phyloP scores from a whole-genome alignment of 2,113 vertebrate species.

The Microcebus lehilahytsara region DNA sequence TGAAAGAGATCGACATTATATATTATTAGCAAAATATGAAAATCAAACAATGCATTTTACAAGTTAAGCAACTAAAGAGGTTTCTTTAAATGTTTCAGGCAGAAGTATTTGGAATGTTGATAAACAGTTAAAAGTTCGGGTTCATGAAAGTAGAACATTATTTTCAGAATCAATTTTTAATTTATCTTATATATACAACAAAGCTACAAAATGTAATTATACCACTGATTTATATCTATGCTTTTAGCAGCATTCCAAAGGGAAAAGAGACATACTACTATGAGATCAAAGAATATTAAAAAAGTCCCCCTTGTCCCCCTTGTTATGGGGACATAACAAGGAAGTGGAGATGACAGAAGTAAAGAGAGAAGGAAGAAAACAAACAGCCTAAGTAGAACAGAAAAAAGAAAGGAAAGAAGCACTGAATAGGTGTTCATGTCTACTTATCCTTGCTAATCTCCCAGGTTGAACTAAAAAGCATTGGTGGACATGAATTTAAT shows the following conservation, averaged over 20 bases:
- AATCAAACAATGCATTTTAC: constrained; percentile 50
- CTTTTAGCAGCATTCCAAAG: constrained; percentile 37
- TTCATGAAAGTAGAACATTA: neutral
- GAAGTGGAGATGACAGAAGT: neutral
- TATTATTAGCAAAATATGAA: constrained; percentile 56
- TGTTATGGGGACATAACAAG: neutral
- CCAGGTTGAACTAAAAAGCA: neutral
- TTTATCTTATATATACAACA: constrained; percentile 42
- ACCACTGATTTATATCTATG: neutral
- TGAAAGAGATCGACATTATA: constrained; percentile 23
- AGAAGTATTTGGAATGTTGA: constrained; percentile 11
- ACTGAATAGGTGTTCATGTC: neutral
- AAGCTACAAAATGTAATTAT: constrained; percentile 17
- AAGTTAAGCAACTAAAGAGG: neutral
- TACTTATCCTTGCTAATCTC: constrained; percentile 25
- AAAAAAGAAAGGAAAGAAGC: neutral
- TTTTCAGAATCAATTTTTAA: constrained; percentile 21
- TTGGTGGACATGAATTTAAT: neutral
- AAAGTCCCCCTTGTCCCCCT: neutral
- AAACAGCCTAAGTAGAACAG: neutral
- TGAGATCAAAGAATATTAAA: neutral
- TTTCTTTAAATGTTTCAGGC: constrained; percentile 27
- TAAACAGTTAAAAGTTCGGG: neutral
- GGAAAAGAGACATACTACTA: neutral
- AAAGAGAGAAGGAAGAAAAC: constrained; percentile 3